A percentile compares a stretch with the other conserved stretches of the same genome.
Conservation (phyloP, 2,888 invertebrate genomes). For the Paralinhomoeus sp. region DNA sequence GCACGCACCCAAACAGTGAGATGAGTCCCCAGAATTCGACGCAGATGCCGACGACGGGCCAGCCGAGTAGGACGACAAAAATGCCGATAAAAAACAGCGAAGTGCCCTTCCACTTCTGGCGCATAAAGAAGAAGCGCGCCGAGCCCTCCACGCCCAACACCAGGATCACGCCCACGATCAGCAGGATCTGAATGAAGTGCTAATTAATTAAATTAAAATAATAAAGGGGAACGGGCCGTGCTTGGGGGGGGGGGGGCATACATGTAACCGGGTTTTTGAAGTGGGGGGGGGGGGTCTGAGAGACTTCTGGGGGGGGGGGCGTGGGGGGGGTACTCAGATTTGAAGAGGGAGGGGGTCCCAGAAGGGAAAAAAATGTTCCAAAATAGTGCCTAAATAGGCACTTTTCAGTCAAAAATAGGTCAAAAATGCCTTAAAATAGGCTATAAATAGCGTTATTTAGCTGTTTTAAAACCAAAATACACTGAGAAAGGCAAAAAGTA, state of each 20-base stretch:
- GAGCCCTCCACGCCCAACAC: constrained; percentile 87
- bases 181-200: constrained; percentile 58
- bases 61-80: constrained; percentile 66
- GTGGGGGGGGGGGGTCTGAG: no score
- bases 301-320: no score
- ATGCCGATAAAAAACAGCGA: constrained; percentile 77
- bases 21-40: constrained; percentile 90
- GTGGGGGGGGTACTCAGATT: no score
- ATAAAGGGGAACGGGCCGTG: neutral
- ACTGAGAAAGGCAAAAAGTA: no score
- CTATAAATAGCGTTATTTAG: no score
- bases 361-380: no score
- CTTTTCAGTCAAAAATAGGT: no score
- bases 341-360: no score
- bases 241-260: neutral
- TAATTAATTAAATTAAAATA: neutral
- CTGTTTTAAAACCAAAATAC: no score
- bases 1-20: constrained; percentile 35
- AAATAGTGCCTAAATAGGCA: no score
- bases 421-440: no score
- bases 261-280: no score
- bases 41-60: constrained; percentile 86
- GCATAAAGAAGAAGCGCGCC: constrained; percentile 87
- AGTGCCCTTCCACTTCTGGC: constrained; percentile 74
- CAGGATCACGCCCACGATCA: constrained; percentile 75